Conservation (phyloP, 2,888 invertebrate species). For the Idaea dimidiata region DNA sequence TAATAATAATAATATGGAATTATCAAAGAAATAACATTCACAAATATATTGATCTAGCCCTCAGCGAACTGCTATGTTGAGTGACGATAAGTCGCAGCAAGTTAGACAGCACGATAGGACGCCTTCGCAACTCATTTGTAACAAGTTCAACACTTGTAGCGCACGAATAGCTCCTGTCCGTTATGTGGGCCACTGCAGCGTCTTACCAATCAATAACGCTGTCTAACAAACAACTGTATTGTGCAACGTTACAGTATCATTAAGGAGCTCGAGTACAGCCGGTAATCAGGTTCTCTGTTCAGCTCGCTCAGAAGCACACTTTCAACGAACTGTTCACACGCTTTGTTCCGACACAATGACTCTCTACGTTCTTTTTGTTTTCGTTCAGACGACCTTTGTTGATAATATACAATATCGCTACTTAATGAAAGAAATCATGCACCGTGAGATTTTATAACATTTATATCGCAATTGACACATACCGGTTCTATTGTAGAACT, state of each 20-base stretch:
- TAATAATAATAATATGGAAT: constrained; percentile 11
- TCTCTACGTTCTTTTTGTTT: constrained; percentile 78
- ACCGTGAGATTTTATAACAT: constrained; percentile 71
- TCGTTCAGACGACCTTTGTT: constrained; percentile 78
- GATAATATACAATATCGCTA: constrained; percentile 76
- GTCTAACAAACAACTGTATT: constrained; percentile 36
- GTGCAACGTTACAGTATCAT: constrained; percentile 43
- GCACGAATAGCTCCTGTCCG: constrained; percentile 18
- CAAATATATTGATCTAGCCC: constrained; percentile 24
- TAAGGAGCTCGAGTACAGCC: constrained; percentile 35
- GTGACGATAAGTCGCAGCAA: constrained; percentile 28
- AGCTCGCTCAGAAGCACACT: constrained; percentile 64
- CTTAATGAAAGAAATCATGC: constrained; percentile 74
- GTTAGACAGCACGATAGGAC: constrained; percentile 28
- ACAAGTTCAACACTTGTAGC: constrained; percentile 30
- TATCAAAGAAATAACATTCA: constrained; percentile 21
- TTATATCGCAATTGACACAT: constrained; percentile 65
- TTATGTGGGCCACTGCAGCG: constrained; percentile 31
- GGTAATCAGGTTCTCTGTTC: constrained; percentile 32
- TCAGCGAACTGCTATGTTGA: constrained; percentile 27
- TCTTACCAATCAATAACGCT: constrained; percentile 44
- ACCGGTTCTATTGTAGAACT: constrained; percentile 43
- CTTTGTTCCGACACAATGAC: constrained; percentile 75
- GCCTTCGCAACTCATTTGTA: constrained; percentile 33
- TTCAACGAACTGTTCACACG: constrained; percentile 74